Conservation (phyloP, 2,113 vertebrate genomes). For the Hemiscyllium ocellatum region DNA sequence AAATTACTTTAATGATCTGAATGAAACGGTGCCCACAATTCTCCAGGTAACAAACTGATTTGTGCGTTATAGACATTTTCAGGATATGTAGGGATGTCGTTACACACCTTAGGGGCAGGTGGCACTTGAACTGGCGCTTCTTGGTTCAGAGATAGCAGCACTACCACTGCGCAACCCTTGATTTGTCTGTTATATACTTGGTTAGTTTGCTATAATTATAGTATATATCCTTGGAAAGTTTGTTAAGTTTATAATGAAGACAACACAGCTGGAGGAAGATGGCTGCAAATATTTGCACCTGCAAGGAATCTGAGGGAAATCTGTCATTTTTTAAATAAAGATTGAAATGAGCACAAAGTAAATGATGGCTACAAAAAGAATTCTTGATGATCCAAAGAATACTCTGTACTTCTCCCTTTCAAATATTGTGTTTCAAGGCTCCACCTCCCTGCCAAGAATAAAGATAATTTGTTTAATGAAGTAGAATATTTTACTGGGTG, state of each 20-base stretch:
- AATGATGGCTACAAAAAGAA: background rate
- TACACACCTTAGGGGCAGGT: too few relatives aligned
- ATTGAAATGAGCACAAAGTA: background rate
- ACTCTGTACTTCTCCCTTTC: background rate
- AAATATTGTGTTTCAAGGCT: too few relatives aligned
- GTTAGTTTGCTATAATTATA: background rate
- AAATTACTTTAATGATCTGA: constrained; percentile 80
- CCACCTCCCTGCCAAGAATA: background rate
- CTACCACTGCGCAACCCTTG: background rate
- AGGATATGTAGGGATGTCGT: too few relatives aligned
- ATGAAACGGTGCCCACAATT: constrained; percentile 78
- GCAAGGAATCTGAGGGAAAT: background rate
- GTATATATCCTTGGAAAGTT: background rate
- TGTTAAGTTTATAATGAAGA: background rate
- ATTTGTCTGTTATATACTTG: background rate
- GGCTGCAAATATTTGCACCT: background rate
- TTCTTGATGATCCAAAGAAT: background rate
- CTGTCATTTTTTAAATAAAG: background rate
- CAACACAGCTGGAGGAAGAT: background rate
- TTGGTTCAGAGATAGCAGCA: too few relatives aligned
- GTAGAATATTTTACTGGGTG: background rate
- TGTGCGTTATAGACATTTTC: background rate
- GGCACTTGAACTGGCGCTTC: too few relatives aligned
- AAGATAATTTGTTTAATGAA: background rate
- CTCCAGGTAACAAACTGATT: constrained; percentile 61